Percentiles rank a stretch among this genome's conserved stretches.
phyloP scores from a whole-genome alignment of 2,113 vertebrate genomes.

The Anser cygnoides region DNA sequence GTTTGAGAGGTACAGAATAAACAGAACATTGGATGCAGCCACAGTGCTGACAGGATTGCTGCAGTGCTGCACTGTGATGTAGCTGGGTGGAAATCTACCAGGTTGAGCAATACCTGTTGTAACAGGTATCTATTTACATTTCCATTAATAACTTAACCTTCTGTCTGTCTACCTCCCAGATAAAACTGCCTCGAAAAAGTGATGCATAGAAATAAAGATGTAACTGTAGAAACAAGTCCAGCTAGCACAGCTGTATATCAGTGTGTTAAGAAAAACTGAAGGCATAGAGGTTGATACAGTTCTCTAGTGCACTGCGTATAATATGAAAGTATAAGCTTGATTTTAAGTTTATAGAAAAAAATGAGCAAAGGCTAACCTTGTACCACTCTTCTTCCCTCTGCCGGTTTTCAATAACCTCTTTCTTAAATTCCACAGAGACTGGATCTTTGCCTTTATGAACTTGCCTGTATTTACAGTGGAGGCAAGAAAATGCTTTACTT shows the following conservation, averaged over 20 bases:
- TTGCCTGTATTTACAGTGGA: conserved; percentile 77
- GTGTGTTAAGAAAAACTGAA: not conserved
- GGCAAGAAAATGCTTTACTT: conserved; percentile 6
- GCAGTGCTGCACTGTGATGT: not conserved
- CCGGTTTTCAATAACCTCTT: conserved; percentile 77
- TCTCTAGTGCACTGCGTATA: not conserved
- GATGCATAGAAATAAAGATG: not conserved
- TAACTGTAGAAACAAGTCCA: not conserved
- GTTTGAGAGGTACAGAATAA: not conserved
- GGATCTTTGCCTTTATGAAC: conserved; percentile 82
- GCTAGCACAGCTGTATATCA: not conserved
- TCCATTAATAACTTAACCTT: not conserved
- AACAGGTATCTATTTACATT: not conserved
- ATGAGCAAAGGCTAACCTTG: conserved; percentile 73
- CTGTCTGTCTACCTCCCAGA: not conserved
- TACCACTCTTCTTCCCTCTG: conserved; percentile 71
- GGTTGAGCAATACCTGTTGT: not conserved
- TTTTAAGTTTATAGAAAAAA: not conserved
- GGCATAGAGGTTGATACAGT: not conserved
- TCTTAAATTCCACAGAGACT: conserved; percentile 71
- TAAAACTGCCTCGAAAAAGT: not conserved
- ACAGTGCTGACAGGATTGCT: not conserved
- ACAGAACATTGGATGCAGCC: not conserved
- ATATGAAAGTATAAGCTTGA: not conserved
- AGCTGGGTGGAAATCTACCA: not conserved